These are phyloP conservation scores for Molossus molossus DNA, from an alignment of 2,797 vertebrate species.

Conservation along the genomic window DNA sequence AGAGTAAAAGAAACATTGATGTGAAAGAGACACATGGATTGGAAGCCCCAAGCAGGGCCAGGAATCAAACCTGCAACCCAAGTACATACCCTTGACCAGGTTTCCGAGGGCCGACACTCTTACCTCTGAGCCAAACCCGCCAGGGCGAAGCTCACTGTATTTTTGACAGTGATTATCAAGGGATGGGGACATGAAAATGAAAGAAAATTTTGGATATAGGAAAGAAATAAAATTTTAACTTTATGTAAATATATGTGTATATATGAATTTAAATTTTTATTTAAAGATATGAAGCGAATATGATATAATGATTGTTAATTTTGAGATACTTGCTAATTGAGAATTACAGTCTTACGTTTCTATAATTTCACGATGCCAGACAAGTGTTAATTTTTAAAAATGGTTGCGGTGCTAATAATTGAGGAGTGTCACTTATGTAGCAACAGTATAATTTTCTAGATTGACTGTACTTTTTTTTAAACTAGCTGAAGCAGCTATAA, in stretches of 20 bases:
- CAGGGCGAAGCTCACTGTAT: neutral
- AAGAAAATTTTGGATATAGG: neutral
- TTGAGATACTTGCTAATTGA: neutral
- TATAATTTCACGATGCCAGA: neutral
- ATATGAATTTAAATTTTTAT: neutral
- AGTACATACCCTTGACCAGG: too few species aligned
- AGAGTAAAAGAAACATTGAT: too few species aligned
- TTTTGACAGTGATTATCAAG: neutral
- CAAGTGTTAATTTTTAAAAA: neutral
- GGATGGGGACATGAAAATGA: neutral
- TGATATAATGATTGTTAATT: neutral
- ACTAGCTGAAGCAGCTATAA: neutral
- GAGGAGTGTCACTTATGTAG: neutral
- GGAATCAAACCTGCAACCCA: too few species aligned
- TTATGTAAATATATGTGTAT: neutral
- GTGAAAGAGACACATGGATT: too few species aligned
- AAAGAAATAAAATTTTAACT: neutral
- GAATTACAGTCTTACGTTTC: neutral
- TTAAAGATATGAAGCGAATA: neutral
- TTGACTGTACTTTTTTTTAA: neutral
- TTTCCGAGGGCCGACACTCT: too few species aligned
- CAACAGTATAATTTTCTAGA: neutral
- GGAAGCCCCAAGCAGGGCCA: too few species aligned
- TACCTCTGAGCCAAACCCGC: too few species aligned
- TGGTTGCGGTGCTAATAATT: neutral